Conservation (phyloP, 2,797 vertebrate species). For the Spinus olivaceus region DNA sequence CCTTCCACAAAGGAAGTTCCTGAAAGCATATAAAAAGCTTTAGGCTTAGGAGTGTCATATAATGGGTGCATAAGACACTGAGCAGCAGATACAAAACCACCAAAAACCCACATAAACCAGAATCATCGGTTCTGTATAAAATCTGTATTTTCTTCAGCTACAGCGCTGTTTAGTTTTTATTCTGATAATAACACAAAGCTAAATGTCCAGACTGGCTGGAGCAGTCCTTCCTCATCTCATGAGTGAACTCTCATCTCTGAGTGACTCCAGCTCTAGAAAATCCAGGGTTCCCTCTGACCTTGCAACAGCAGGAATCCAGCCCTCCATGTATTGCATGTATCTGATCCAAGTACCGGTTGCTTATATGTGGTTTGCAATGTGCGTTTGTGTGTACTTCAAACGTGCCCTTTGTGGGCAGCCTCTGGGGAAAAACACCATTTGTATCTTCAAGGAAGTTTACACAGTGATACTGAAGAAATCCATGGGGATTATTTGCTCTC, state of each 20-base stretch:
- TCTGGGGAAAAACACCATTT: neutral
- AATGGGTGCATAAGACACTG: neutral
- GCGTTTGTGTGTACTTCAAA: neutral
- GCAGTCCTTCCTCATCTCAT: neutral
- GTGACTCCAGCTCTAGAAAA: neutral
- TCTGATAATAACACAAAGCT: conserved; percentile 25
- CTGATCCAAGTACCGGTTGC: neutral
- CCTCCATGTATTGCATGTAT: neutral
- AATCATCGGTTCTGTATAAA: neutral
- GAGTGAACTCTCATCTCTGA: neutral
- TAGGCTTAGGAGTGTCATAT: neutral
- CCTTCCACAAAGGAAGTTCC: neutral
- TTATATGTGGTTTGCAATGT: neutral
- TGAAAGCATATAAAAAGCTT: neutral
- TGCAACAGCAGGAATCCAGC: neutral
- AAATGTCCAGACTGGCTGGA: neutral
- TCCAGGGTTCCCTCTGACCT: neutral
- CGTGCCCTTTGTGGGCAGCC: neutral
- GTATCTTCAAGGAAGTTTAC: conserved; percentile 8
- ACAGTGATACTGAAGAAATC: neutral
- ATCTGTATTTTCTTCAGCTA: conserved; percentile 57
- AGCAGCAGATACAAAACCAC: conserved; percentile 61
- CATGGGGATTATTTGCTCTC: neutral
- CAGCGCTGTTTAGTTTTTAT: conserved; percentile 27
- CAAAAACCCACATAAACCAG: conserved; percentile 33